Evolutionary conservation across 2,113 vertebrate genomes (phyloP).

Genomic region (Phylloscopus trochilus): DNA sequence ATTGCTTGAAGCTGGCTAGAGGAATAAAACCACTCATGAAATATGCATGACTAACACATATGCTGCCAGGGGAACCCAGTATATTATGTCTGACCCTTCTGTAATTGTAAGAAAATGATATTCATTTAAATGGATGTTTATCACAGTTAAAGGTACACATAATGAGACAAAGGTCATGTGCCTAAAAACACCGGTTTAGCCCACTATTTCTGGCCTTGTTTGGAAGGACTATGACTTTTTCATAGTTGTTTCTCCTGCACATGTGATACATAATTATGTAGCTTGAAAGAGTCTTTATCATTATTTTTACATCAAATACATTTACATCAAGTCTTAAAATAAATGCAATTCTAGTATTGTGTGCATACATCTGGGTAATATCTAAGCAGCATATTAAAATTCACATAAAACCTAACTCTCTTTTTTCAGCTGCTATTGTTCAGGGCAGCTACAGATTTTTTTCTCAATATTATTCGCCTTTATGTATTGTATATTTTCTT

Average conservation of each 20-base stretch:
- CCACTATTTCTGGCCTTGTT: constrained; percentile 49
- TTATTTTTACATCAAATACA: constrained; percentile 46
- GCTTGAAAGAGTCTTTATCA: constrained; percentile 31
- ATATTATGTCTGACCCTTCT: constrained; percentile 78
- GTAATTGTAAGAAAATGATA: constrained; percentile 79
- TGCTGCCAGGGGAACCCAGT: constrained; percentile 70
- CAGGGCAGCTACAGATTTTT: neutral
- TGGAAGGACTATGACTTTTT: constrained; percentile 45
- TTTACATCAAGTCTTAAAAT: constrained; percentile 52
- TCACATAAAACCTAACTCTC: neutral
- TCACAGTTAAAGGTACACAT: constrained; percentile 72
- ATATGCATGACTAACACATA: constrained; percentile 76
- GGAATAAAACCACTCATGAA: constrained; percentile 77
- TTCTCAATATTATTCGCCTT: neutral
- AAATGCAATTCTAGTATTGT: constrained; percentile 50
- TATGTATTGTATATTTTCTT: neutral
- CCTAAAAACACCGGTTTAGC: constrained; percentile 64
- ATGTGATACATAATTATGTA: constrained; percentile 26
- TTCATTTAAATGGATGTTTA: constrained; percentile 80
- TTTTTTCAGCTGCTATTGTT: constrained; percentile 5
- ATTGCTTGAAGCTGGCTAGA: constrained; percentile 67
- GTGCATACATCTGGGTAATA: constrained; percentile 50
- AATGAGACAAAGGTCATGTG: constrained; percentile 74
- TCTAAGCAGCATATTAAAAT: neutral
- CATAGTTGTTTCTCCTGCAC: constrained; percentile 23